Conservation (phyloP, 2,888 invertebrate species). For the Sphaeridia pumilis region DNA sequence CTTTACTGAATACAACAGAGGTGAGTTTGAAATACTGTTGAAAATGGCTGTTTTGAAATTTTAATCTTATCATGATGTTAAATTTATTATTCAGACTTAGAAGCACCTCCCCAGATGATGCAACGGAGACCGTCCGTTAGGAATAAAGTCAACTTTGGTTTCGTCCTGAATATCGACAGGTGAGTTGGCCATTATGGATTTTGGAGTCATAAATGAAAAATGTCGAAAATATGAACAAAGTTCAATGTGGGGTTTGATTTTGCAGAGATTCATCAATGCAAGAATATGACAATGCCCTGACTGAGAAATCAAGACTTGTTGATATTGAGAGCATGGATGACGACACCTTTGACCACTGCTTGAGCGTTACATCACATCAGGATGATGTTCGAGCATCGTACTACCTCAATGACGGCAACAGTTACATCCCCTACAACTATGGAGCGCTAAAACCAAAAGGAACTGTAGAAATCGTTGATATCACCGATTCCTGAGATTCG, state of each 20-base stretch:
- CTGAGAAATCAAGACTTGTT: conserved; percentile 18
- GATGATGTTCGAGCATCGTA: conserved; percentile 84
- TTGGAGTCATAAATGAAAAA: no score
- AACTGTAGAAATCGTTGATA: background rate
- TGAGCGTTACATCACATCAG: conserved; percentile 65
- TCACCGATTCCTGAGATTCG: no score
- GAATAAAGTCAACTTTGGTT: conserved; percentile 51
- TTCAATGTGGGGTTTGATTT: background rate
- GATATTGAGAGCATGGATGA: conserved; percentile 38
- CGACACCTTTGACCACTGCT: conserved; percentile 48
- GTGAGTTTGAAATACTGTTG: conserved; percentile 38
- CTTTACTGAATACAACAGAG: conserved; percentile 51
- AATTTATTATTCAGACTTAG: conserved; percentile 26
- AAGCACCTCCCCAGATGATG: conserved; percentile 26
- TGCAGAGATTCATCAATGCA: conserved; percentile 18
- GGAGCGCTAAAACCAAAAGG: no score
- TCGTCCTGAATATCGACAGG: conserved; percentile 49
- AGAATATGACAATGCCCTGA: background rate
- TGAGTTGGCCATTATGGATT: no score
- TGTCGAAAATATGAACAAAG: background rate
- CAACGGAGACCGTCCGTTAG: conserved; percentile 39
- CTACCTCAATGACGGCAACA: conserved; percentile 58
- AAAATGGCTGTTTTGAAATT: background rate
- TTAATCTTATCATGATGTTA: background rate
- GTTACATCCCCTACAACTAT: no score